Evolutionary conservation across 2,113 vertebrate genomes (phyloP).

Genomic region (Porphyrio hochstetteri): DNA sequence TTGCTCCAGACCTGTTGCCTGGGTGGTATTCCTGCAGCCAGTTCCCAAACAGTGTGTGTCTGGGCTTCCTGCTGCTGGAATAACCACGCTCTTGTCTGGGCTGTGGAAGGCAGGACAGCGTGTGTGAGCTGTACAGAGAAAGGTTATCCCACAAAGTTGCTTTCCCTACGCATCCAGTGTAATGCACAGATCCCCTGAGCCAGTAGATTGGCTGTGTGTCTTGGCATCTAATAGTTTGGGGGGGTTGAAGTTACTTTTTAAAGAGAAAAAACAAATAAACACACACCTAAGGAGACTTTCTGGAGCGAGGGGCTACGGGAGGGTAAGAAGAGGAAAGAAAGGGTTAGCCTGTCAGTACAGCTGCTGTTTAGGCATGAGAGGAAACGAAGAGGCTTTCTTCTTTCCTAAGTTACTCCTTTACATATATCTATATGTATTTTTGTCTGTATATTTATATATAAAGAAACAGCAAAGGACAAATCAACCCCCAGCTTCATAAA

Average conservation of each 20-base stretch:
- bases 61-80: background rate
- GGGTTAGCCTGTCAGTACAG: background rate
- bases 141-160: background rate
- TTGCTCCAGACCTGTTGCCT: background rate
- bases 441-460: background rate
- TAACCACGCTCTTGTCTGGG: background rate
- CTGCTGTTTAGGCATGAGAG: background rate
- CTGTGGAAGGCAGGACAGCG: background rate
- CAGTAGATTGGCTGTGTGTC: background rate
- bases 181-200: background rate
- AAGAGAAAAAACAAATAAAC: background rate
- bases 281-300: background rate
- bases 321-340: background rate
- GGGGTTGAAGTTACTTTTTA: background rate
- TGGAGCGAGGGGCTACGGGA: background rate
- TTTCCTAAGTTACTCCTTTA: background rate
- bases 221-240: background rate
- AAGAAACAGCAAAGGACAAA: background rate
- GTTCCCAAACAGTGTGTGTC: background rate
- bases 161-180: rapidly evolving
- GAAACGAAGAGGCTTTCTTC: background rate
- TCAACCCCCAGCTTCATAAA: background rate
- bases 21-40: background rate
- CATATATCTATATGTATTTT: background rate
- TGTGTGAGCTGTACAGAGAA: rapidly evolving